Conservation (phyloP, 1,140 invertebrate genomes). For the Stegodyphus dumicola region DNA sequence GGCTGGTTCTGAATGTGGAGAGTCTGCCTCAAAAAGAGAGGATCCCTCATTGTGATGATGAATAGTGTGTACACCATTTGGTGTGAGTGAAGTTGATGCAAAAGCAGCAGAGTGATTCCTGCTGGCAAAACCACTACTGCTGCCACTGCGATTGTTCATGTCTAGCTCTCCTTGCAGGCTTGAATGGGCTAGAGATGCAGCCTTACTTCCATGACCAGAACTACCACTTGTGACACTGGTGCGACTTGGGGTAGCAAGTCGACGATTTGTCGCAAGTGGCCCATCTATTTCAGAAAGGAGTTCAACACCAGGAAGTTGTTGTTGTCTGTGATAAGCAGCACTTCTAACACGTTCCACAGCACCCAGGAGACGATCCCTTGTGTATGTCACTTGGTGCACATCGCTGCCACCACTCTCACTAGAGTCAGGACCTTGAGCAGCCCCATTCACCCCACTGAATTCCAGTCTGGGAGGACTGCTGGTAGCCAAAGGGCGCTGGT, state of each 20-base stretch:
- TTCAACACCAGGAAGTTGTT: conserved; percentile 45
- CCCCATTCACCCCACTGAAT: conserved; percentile 7
- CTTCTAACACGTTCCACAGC: conserved; percentile 68
- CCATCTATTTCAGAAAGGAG: conserved; percentile 30
- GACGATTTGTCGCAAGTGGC: background rate
- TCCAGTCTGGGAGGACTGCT: conserved; percentile 65
- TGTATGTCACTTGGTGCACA: conserved; percentile 67
- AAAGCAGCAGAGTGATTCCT: conserved; percentile 62
- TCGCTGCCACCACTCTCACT: conserved; percentile 52
- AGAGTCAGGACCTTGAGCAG: conserved; percentile 19
- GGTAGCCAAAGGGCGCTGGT: conserved; percentile 67
- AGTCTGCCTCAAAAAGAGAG: conserved; percentile 50
- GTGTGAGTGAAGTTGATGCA: conserved; percentile 66
- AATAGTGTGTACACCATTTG: conserved; percentile 40
- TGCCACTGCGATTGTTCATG: conserved; percentile 61
- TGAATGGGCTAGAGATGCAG: conserved; percentile 62
- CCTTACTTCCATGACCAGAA: conserved; percentile 62
- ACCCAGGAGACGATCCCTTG: conserved; percentile 69
- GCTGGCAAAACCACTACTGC: conserved; percentile 64
- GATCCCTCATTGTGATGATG: conserved; percentile 34
- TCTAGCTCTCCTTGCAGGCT: conserved; percentile 63
- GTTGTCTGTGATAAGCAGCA: conserved; percentile 64
- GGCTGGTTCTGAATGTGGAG: conserved; percentile 50
- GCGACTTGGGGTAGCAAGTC: conserved; percentile 46
- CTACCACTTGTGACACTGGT: conserved; percentile 63